Base-by-base conservation (phyloP, 2,797 vertebrate genomes). In the Silurus lanzhouensis region DNA sequence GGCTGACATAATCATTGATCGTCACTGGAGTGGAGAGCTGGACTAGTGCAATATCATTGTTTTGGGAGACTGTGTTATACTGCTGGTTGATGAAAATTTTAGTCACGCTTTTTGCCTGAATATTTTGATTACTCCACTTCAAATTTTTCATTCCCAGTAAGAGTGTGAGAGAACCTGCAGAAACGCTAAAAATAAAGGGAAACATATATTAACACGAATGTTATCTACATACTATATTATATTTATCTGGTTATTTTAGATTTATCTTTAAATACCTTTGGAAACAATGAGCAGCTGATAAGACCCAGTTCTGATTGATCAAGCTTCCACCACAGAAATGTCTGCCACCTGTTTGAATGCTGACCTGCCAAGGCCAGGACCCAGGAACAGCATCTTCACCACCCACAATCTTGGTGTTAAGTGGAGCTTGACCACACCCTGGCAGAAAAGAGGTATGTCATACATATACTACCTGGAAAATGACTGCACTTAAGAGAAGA, bases 301-400 rank as follows among this genome's bases (percentile, higher is more conserved):
- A 76, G 31, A 94, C 25, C 91, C 91, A 95, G 6, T 85, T 5
- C 13, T 52, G 64, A 87, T 74, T 94, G 88, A 95, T 93, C 31
- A 95, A 90, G 14, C 93, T 92, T 0, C 94, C 94, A 13, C 94
- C 94, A 6, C 94, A 95, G 83, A 92, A 88, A n/a, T 92, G 91
- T 0, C 0, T 0, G 0, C 0, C 0, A 0, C 0, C 0, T 6
- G 0, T 2, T 0, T 84, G 84, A 57, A 95, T 84, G 25, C 91
- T 93, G 82, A 0, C 91, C 87, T 94, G 93, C 94, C 94, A 95
- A 3, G 94, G 94, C 94, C 94, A 95, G 0, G 90, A 14, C 0
- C 94, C 93, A 0, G 0, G 1, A 0, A 5, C 0, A 0, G 93
- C 93, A 0, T 17, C 0, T 10, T 72, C 0, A 0, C 94, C 94